These are phyloP conservation scores for Rhamnusium bicolor DNA, from an alignment of 2,888 invertebrate species.

Conservation along the genomic window DNA sequence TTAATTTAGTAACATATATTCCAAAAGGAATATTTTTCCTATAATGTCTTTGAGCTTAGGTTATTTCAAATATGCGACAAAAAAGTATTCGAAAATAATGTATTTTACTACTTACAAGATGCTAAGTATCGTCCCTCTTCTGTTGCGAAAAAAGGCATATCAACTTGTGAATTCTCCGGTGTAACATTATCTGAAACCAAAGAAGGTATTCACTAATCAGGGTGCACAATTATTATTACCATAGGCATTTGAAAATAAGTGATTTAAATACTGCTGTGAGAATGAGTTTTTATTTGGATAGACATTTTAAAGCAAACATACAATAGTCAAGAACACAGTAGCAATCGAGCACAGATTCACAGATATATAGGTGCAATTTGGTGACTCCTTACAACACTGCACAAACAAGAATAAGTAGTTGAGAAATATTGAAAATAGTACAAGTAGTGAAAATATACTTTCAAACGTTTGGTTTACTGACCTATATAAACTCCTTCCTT, in stretches of 20 bases:
- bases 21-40: too few relatives aligned
- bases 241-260: slow-evolving; percentile 21
- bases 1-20: too few relatives aligned
- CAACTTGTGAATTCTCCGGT: slow-evolving; percentile 73
- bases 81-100: not conserved
- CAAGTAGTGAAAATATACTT: slow-evolving; percentile 27
- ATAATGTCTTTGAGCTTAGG: not conserved
- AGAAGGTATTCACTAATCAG: slow-evolving; percentile 37
- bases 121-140: slow-evolving; percentile 93
- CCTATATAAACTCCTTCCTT: slow-evolving; percentile 63
- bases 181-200: slow-evolving; percentile 67
- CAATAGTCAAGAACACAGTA: slow-evolving; percentile 36
- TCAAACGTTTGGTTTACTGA: slow-evolving; percentile 58
- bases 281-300: slow-evolving; percentile 28
- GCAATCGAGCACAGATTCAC: slow-evolving; percentile 17
- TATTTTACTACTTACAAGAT: slow-evolving; percentile 79
- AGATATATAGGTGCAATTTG: slow-evolving; percentile 25
- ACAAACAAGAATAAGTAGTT: slow-evolving; percentile 39
- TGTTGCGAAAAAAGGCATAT: slow-evolving; percentile 87
- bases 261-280: slow-evolving; percentile 43
- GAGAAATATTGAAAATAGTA: slow-evolving; percentile 27
- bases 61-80: not conserved
- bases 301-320: slow-evolving; percentile 36
- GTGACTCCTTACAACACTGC: slow-evolving; percentile 30
- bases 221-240: not conserved